Base-by-base conservation (phyloP, 2,797 vertebrate genomes). In the Halcyon smyrnensis region DNA sequence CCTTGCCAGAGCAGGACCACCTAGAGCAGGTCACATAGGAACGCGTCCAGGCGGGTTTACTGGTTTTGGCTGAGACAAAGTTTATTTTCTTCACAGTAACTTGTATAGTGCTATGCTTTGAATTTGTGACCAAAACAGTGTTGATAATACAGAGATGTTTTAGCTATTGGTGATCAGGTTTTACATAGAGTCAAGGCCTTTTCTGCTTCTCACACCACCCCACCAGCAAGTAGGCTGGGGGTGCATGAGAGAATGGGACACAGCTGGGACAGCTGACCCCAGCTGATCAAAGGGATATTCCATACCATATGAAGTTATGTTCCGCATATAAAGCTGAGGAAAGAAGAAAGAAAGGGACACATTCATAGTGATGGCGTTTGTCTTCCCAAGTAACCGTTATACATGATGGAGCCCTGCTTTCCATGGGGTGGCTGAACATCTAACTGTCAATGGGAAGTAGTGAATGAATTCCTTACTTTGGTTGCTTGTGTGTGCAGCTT, bases 351-450 rank as follows among this genome's bases (percentile, higher is more conserved):
- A 23, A 20, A 6, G 3, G 2, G 1, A 18, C 43, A 21, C 0
- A 0, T 59, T 84, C 2, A 2, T 6, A 46, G n/a, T 2, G 3
- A n/a, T 11, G 12, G 3, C 2, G 1, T 76, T 83, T 85, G 10
- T 74, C 56, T 80, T 77, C 50, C 7, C 24, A 71, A 59, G 43
- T 46, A 50, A 39, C 19, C 0, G 0, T 43, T 34, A 34, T 0
- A 1, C 1, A 1, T 9, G 21, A 28, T 18, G 25, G 30, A 93
- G 20, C 19, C 6, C 25, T 30, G 7, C 16, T 91, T 60, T 87
- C 8, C 11, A 21, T 8, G 32, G 3, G 3, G 53, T 57, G 36
- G 32, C 15, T 76, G 32, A 73, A 60, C 15, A 34, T 1, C 11
- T 87, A 11, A 36, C 34, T 59, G 23, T 11, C 7, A 1, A 23